Evolutionary conservation across 2,888 invertebrate species (phyloP).

Genomic region (Ganaspis brasiliensis): DNA sequence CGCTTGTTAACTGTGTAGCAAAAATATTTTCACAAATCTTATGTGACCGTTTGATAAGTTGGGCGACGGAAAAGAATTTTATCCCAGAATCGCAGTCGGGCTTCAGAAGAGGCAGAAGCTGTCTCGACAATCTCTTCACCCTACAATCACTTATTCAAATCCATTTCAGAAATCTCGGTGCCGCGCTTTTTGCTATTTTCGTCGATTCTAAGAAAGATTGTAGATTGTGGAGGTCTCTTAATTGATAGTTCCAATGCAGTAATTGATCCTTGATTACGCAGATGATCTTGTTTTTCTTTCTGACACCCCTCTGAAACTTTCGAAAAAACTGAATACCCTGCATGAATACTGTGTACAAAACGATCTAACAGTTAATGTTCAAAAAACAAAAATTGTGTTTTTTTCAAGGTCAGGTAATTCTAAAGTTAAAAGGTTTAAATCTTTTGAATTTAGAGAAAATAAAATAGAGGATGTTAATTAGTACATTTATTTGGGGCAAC

Average conservation of each 20-base stretch:
- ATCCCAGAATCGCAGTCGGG: conserved; percentile 28
- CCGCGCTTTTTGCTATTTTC: not conserved
- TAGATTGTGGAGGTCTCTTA: not conserved
- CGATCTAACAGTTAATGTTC: not conserved
- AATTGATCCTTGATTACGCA: not conserved
- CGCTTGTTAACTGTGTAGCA: conserved; percentile 14
- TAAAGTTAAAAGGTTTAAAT: not conserved
- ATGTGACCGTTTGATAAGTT: not conserved
- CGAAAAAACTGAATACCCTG: not conserved
- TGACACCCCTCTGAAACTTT: not conserved
- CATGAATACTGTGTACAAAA: not conserved
- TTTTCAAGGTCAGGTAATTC: not conserved
- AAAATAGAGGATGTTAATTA: no score
- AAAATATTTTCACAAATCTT: conserved; percentile 39
- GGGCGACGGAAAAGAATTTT: not conserved
- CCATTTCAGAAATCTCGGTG: not conserved
- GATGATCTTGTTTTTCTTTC: not conserved
- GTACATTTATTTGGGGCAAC: no score
- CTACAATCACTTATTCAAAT: not conserved
- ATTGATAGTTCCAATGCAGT: not conserved
- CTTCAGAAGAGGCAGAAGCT: conserved; percentile 16
- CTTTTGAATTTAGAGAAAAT: not conserved
- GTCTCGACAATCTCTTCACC: conserved; percentile 34
- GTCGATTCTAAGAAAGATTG: not conserved
- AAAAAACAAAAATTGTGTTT: not conserved